Percentiles rank a stretch among this genome's conserved stretches.
Evolutionary conservation across 2,888 invertebrate genomes (phyloP).

Genomic region (Argyresthia goedartella): DNA sequence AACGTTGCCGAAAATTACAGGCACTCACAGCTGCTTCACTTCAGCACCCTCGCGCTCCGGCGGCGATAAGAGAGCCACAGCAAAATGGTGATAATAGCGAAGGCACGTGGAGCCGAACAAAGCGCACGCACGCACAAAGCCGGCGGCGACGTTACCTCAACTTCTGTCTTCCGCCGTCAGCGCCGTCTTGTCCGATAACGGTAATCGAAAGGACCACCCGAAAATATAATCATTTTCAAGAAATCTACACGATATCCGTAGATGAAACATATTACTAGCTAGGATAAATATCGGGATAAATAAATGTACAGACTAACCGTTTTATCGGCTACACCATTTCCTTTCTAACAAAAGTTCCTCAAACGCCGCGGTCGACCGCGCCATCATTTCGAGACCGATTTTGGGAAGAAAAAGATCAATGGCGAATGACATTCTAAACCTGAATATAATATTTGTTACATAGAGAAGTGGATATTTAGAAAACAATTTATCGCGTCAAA

Average conservation of each 20-base stretch:
- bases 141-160: constrained; percentile 27
- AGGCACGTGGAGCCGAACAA: constrained; percentile 71
- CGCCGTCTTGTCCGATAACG: constrained; percentile 33
- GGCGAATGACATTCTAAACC: constrained; percentile 22
- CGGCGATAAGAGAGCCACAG: too few species aligned
- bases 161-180: too few species aligned
- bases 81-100: constrained; percentile 48
- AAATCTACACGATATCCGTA: neutral
- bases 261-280: neutral
- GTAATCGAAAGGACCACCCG: constrained; percentile 18
- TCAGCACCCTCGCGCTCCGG: too few species aligned
- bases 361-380: constrained; percentile 17
- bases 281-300: constrained; percentile 7
- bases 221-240: constrained; percentile 14
- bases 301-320: constrained; percentile 68
- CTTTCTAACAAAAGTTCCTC: constrained; percentile 30
- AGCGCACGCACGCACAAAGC: constrained; percentile 57
- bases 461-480: too few species aligned
- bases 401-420: constrained; percentile 31
- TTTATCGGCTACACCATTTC: constrained; percentile 48
- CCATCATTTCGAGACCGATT: constrained; percentile 28
- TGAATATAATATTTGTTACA: too few species aligned
- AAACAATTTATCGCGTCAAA: too few species aligned
- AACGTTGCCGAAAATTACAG: neutral
- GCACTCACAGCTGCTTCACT: neutral